Evolutionary conservation across 2,113 vertebrate species (phyloP), one percentile per base, ranked within the genome.

Genomic region (Cyphomyrus plagiostoma): DNA sequence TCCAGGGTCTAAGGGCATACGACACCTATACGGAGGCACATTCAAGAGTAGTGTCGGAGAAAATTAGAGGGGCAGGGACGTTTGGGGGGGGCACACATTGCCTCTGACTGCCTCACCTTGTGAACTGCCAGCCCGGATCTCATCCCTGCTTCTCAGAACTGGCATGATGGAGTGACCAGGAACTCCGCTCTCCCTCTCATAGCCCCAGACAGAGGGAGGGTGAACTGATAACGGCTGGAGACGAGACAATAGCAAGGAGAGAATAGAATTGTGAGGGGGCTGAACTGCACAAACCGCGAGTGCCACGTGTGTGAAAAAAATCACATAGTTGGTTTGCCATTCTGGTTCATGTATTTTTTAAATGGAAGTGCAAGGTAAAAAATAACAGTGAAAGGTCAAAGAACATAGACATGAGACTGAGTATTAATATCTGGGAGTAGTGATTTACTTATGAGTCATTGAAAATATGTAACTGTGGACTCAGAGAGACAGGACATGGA

Each of bases 151-250:
- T 95, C 94, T 96, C 95, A 96, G 95, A 94, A 94, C 94, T 93
- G 95, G 95, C 96, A 96, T 96, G 95, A 94, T 96, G 95, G 94
- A 94, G 93, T 92, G 88, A 93, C 93, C 95, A 95, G 95, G 93
- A 92, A 91, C 92, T 93, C 93, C 93, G 93, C 95, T 95, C 95
- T 93, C 92, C 94, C 95, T 95, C 93, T 96, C 96, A 96, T 96
- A 95, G 95, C 96, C 96, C 95, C 94, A 91, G 94, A 94, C 94
- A 93, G 93, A 95, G 93, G 93, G 93, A 95, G 92, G 92, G 92
- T 90, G 62, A 93, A 93, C 95, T 94, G 80, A n/a, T 90, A 50
- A 15, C 23, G 21, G 62, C 88, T 88, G 86, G 3, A 50, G 70
- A 66, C n/a, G 70, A 87, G 49, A 90, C 89, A 52, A 35, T 46